phyloP scores from a whole-genome alignment of 2,797 vertebrate genomes.

The Octomys mimax region DNA sequence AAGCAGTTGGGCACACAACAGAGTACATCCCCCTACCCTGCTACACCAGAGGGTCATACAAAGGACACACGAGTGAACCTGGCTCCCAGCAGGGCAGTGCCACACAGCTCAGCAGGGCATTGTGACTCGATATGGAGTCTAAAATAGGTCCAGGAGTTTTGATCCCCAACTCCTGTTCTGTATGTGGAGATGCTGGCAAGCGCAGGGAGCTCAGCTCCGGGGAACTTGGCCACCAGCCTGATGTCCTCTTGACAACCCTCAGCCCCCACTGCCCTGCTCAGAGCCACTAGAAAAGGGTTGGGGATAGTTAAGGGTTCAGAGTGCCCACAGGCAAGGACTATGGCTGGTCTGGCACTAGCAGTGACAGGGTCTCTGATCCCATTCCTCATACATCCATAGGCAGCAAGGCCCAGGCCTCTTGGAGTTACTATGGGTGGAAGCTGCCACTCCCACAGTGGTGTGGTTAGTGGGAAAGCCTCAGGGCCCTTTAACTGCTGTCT shows the following conservation, averaged over 20 bases:
- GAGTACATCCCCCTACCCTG: fast-evolving
- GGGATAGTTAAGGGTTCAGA: neutral
- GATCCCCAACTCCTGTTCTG: neutral
- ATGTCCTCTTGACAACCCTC: neutral
- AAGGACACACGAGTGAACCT: too few relatives aligned
- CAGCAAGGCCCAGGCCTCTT: fast-evolving
- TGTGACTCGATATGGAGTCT: fast-evolving
- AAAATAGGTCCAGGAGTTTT: fast-evolving
- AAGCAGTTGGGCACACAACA: neutral
- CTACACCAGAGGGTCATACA: fast-evolving
- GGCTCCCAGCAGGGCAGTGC: fast-evolving
- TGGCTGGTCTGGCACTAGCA: neutral
- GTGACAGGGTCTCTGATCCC: neutral
- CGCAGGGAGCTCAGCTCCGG: neutral
- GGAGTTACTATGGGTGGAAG: neutral
- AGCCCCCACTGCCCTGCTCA: neutral
- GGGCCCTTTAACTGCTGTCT: neutral
- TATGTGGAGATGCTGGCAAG: neutral
- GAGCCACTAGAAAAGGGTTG: neutral
- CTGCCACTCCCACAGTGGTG: neutral
- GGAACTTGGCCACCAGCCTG: neutral
- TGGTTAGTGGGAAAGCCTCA: neutral
- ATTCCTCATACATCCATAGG: neutral
- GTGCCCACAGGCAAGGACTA: fast-evolving
- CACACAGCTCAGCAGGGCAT: fast-evolving